These are phyloP conservation scores for Coenobita brevimanus DNA, from an alignment of 1,140 invertebrate species.

Conservation along the genomic window DNA sequence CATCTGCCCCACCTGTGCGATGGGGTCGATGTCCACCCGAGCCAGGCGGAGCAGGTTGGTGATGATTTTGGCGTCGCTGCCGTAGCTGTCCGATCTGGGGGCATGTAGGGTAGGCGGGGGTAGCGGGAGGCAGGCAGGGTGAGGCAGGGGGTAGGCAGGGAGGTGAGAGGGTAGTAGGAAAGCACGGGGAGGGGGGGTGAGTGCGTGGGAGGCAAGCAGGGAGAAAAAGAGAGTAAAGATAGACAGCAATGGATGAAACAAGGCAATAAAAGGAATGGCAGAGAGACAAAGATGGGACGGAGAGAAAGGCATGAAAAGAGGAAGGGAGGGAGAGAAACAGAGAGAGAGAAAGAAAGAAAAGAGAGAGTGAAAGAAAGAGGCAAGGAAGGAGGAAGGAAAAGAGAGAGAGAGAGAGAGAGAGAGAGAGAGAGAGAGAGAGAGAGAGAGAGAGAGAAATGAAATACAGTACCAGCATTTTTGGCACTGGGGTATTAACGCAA, in stretches of 20 bases:
- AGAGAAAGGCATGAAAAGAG: not conserved
- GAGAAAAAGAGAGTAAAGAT: not conserved
- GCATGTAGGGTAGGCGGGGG: constrained; percentile 26
- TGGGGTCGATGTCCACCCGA: constrained; percentile 47
- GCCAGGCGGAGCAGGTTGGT: constrained; percentile 77
- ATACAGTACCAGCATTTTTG: too few species aligned
- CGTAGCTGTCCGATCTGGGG: constrained; percentile 82
- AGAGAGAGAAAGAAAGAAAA: not conserved
- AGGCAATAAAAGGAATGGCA: not conserved
- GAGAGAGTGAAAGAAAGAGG: not conserved
- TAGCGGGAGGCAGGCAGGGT: not conserved
- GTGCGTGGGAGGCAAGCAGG: not conserved
- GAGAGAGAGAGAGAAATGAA: too few species aligned
- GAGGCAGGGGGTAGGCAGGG: not conserved
- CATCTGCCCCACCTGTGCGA: constrained; percentile 25
- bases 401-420: too few species aligned
- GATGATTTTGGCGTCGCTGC: constrained; percentile 83
- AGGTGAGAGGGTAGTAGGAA: not conserved
- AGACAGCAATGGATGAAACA: not conserved
- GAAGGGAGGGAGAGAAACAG: not conserved
- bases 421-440: too few species aligned
- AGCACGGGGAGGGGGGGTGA: not conserved
- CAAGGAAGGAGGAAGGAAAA: too few species aligned
- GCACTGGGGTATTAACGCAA: too few species aligned
- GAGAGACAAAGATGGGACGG: not conserved